A percentile compares a stretch with the other conserved stretches of the same genome.
Evolutionary conservation across 2,797 vertebrate species (phyloP).

Genomic region (Muraenolepis orangiensis): DNA sequence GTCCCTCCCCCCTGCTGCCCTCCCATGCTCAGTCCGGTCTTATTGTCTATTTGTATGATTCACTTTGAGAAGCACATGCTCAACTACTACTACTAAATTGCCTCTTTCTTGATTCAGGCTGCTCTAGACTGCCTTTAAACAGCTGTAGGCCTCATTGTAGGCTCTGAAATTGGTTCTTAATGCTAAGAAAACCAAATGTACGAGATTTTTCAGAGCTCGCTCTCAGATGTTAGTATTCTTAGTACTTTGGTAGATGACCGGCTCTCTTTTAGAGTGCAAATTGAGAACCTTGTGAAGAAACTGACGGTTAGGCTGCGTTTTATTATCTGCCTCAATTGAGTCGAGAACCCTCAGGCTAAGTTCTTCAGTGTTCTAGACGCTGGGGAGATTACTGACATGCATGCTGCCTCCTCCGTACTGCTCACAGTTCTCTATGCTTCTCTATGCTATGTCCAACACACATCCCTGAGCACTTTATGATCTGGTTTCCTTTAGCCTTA

Average conservation of each 20-base stretch:
- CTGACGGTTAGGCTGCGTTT: not conserved
- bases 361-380: not conserved
- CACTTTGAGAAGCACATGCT: slow-evolving; percentile 2
- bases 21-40: too few relatives aligned
- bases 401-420: slow-evolving; percentile 1
- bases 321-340: not conserved
- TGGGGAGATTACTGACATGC: slow-evolving; percentile 1
- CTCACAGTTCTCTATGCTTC: not conserved
- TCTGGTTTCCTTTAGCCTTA: too few relatives aligned
- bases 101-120: not conserved
- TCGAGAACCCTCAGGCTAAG: not conserved
- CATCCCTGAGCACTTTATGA: slow-evolving; percentile 12
- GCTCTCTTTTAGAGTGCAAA: slow-evolving; percentile 4
- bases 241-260: slow-evolving; percentile 9
- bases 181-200: slow-evolving; percentile 1
- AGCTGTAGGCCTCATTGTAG: not conserved
- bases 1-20: too few relatives aligned
- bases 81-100: not conserved
- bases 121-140: not conserved
- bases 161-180: slow-evolving; percentile 9
- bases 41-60: too few relatives aligned
- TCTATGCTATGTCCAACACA: slow-evolving; percentile 6
- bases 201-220: slow-evolving; percentile 3
- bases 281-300: slow-evolving; percentile 1
- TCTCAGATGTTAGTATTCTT: not conserved